Conservation (phyloP, 2,888 invertebrate species). For the Periphyllus acericola region DNA sequence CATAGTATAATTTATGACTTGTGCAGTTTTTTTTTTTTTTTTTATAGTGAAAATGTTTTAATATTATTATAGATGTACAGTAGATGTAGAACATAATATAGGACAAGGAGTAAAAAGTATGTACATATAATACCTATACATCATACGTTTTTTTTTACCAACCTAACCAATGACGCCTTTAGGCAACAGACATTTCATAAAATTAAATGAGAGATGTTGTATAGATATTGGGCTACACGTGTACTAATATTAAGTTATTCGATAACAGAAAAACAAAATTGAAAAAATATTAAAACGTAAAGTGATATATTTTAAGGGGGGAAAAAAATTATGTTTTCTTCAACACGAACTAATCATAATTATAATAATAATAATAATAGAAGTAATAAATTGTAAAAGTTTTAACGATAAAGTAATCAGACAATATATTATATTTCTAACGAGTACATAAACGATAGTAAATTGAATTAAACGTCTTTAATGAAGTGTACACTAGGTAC, state of each 20-base stretch:
- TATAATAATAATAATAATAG: no score
- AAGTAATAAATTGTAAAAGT: neutral
- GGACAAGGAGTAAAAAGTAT: slow-evolving; percentile 11
- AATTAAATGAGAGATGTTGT: slow-evolving; percentile 42
- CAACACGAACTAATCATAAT: neutral
- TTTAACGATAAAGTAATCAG: neutral
- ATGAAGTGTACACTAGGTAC: neutral
- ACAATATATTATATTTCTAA: neutral
- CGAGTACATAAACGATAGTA: neutral
- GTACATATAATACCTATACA: neutral
- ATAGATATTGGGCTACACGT: neutral
- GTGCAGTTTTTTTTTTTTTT: neutral
- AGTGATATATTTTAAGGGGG: neutral
- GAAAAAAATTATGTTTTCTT: neutral
- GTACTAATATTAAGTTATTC: neutral
- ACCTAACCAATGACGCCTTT: slow-evolving; percentile 19
- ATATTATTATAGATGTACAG: slow-evolving; percentile 22
- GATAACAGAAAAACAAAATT: neutral
- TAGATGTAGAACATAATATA: slow-evolving; percentile 21
- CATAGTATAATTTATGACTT: neutral
- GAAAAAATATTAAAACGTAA: neutral
- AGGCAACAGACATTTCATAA: slow-evolving; percentile 43
- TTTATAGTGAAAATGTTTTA: neutral
- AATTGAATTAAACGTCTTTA: neutral
- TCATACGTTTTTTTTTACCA: neutral